Evolutionary conservation across 2,797 vertebrate species (phyloP), one percentile per base, ranked within the genome.

Genomic region (Gallinago stenura): DNA sequence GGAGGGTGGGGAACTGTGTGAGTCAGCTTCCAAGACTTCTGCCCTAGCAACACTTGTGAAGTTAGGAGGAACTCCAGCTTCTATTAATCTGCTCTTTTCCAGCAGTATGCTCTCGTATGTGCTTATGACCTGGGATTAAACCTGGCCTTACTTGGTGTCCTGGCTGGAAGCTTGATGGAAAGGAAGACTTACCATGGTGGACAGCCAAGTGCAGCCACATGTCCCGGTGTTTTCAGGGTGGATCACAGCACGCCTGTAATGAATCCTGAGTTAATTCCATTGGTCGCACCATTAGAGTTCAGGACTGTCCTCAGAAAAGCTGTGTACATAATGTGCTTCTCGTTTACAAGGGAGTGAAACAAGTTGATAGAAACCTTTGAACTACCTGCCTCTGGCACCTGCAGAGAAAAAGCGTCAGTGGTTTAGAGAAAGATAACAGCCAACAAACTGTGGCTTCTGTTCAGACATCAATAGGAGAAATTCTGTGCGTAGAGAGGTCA

Each of bases 11-110:
- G 91, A 89, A 3, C 60, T 15, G 17, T 21, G 77, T 90, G 90
- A 97, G 83, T 95, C 95, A 96, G 48, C 61, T 68, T 51, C 45
- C 50, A 87, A 84, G 86, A 94, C 85, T 90, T 84, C 66, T 94
- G 70, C 85, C 78, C 30, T 68, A 82, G 71, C 60, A 61, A 9
- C 58, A 39, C 50, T 79, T 41, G 22, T 35, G 88, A 65, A 82
- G 56, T 30, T 41, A 89, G 62, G 81, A 95, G 89, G 53, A 91
- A 54, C 60, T 82, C 70, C 62, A 70, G 70, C 33, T 76, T 70
- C 45, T 80, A 12, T 51, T 90, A 79, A 87, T 82, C 73, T 4
- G 0, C 53, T 48, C 14, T 83, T 79, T 91, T 87, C 70, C 83
- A 82, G 69, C 3, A 8, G 19, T 24, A 10, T 48, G 64, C 51